Base-by-base conservation (phyloP, 2,888 invertebrate species). In the Eupelmus urozonus region DNA sequence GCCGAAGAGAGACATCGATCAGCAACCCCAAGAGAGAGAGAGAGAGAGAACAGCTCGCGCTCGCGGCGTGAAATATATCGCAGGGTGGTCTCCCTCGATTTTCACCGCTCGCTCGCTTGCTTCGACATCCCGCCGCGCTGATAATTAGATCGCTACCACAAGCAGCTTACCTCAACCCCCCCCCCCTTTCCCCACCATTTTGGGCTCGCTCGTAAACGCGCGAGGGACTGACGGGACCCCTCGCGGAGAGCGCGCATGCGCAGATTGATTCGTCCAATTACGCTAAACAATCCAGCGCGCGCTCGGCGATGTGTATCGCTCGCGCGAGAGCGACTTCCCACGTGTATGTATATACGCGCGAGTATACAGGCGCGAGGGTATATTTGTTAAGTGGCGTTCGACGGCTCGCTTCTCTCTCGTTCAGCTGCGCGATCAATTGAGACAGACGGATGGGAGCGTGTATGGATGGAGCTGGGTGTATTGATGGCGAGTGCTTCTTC, bases 61-160 rank as follows among this genome's bases (percentile, higher is more conserved):
- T 1, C 23, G n/a, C 42, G 69, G 74, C 78, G 78, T 74, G 82
- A 84, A 82, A 82, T 80, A n/a, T n/a, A 82, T 80, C 80, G 76
- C 81, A 80, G 83, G 82, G 84, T 83, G 82, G 83, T 81, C 82
- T 70, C 70, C 62, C 72, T 66, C 78, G 81, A 83, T 87, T 86
- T 84, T 84, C 85, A 83, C 83, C 82, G 84, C 85, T 82, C 82
- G 80, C 87, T 84, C 86, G 85, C 85, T 88, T 87, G 85, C 86
- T 73, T 51, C 85, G 88, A 84, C 87, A 84, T 86, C 89, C 89
- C 86, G 87, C 87, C 87, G 89, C 86, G 89, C 88, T 85, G 88
- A 89, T 89, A 89, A 89, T 89, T 89, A 89, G 89, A 89, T 88
- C 89, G 89, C 89, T 89, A 89, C 89, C 88, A 88, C n/a, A 49